phyloP scores from a whole-genome alignment of 2,888 invertebrate genomes.

The Chirona hameri region DNA sequence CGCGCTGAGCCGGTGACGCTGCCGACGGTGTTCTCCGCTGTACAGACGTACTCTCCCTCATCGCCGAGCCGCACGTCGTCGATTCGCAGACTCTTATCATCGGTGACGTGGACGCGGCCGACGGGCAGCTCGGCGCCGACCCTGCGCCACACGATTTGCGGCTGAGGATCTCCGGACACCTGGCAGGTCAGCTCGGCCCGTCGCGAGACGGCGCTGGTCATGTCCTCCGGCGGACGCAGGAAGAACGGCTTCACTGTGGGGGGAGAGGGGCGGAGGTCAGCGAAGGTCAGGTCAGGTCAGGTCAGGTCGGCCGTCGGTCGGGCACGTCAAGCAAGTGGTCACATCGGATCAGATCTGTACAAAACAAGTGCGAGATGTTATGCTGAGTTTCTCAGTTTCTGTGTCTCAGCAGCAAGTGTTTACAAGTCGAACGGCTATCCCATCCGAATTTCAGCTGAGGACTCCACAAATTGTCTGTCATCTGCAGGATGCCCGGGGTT shows the following conservation, averaged over 20 bases:
- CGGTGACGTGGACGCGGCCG: conserved; percentile 60
- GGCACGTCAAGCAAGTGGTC: too few species aligned
- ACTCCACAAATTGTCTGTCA: too few species aligned
- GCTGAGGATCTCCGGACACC: conserved; percentile 64
- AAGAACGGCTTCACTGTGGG: conserved; percentile 48
- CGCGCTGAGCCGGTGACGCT: background rate
- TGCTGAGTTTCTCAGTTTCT: too few species aligned
- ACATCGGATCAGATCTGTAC: too few species aligned
- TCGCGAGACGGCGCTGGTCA: conserved; percentile 43
- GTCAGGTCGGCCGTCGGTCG: too few species aligned
- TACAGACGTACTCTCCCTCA: conserved; percentile 75
- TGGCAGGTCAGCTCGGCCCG: background rate
- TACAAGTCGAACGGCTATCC: too few species aligned
- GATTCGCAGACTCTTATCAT: conserved; percentile 75
- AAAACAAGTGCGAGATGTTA: too few species aligned
- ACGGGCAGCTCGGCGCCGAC: conserved; percentile 24
- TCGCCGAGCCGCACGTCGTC: conserved; percentile 72
- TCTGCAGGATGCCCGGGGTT: too few species aligned
- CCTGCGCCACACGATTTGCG: conserved; percentile 44
- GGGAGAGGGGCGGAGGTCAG: background rate
- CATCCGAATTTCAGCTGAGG: too few species aligned
- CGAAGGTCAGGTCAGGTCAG: background rate
- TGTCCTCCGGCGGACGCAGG: conserved; percentile 46
- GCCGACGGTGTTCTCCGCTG: conserved; percentile 76
- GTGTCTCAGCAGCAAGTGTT: too few species aligned